Percentiles rank a stretch among this genome's conserved stretches.
phyloP scores from a whole-genome alignment of 2,797 vertebrate genomes.

The Cyclura pinguis region DNA sequence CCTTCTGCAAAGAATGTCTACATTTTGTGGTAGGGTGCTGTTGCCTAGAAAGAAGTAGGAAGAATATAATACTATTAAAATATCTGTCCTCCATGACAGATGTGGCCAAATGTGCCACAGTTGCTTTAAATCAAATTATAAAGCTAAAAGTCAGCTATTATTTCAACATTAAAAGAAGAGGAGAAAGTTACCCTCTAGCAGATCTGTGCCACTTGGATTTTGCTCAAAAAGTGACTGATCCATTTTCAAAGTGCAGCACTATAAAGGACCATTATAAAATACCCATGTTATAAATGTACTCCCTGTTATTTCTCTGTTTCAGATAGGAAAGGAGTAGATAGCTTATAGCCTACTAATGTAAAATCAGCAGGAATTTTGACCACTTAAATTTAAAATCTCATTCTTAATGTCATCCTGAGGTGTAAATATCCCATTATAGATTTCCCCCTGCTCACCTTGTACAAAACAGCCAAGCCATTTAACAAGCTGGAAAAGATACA shows the following conservation, averaged over 20 bases:
- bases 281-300: constrained; percentile 30
- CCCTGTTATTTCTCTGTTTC: constrained; percentile 12
- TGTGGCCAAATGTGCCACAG: constrained; percentile 27
- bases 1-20: constrained; percentile 49
- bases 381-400: constrained; percentile 36
- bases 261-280: constrained; percentile 37
- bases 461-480: not conserved
- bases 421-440: not conserved
- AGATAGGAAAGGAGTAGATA: constrained; percentile 27
- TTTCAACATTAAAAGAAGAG: constrained; percentile 52
- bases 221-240: constrained; percentile 42
- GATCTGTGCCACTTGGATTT: constrained; percentile 52
- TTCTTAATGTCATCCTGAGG: not conserved
- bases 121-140: constrained; percentile 50
- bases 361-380: constrained; percentile 19
- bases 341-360: constrained; percentile 16
- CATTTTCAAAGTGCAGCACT: constrained; percentile 44
- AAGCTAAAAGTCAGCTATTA: constrained; percentile 46
- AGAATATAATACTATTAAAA: constrained; percentile 24
- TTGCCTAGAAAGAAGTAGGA: not conserved
- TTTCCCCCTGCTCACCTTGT: not conserved
- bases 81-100: constrained; percentile 29
- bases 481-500: constrained; percentile 13
- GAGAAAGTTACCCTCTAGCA: constrained; percentile 30
- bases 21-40: constrained; percentile 41